phyloP scores from a whole-genome alignment of 2,888 invertebrate species.

The Apomyelois bistriatella region DNA sequence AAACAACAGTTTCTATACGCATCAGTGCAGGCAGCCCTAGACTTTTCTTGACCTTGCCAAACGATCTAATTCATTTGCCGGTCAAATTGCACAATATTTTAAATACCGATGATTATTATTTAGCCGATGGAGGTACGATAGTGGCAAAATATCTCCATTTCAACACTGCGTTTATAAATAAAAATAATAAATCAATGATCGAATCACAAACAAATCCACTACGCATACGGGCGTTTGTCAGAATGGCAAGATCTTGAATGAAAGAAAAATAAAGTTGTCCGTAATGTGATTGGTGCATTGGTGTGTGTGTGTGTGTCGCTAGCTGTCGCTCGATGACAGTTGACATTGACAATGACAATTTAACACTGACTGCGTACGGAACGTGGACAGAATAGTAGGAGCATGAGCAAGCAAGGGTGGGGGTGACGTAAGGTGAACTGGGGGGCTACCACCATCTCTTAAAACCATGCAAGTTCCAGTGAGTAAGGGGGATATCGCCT shows the following conservation, averaged over 20 bases:
- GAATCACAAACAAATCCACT: slow-evolving; percentile 38
- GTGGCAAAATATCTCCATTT: slow-evolving; percentile 36
- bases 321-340: not conserved
- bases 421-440: too few species aligned
- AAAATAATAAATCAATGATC: slow-evolving; percentile 70
- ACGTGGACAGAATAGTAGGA: too few species aligned
- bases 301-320: too few species aligned
- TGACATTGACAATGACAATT: not conserved
- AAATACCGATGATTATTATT: slow-evolving; percentile 39
- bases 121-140: slow-evolving; percentile 26
- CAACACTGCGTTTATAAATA: slow-evolving; percentile 42
- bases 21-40: slow-evolving; percentile 50
- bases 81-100: slow-evolving; percentile 40
- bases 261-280: not conserved
- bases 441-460: too few species aligned
- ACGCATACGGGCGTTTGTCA: slow-evolving; percentile 44
- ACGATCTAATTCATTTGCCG: slow-evolving; percentile 45
- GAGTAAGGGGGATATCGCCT: too few species aligned
- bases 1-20: slow-evolving; percentile 42
- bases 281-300: too few species aligned
- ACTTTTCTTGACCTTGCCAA: slow-evolving; percentile 40
- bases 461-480: too few species aligned
- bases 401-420: too few species aligned
- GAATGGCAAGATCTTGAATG: slow-evolving; percentile 33
- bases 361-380: too few species aligned